These are phyloP conservation scores for Theristicus caerulescens DNA, from an alignment of 2,113 vertebrate genomes.

Conservation along the genomic window DNA sequence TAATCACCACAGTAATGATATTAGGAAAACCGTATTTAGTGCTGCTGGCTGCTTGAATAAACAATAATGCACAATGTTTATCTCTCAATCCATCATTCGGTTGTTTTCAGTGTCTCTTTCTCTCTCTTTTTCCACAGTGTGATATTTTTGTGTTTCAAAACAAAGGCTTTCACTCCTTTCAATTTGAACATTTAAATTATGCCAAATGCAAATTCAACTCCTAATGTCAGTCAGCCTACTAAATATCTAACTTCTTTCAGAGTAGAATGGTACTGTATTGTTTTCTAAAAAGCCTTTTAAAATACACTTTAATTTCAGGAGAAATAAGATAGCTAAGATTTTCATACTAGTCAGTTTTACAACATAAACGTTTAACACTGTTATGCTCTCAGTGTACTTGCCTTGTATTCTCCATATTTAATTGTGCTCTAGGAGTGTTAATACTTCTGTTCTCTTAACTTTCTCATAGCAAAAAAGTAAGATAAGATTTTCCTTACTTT, in stretches of 20 bases:
- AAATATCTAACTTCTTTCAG: not conserved
- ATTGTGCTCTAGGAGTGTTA: not conserved
- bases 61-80: not conserved
- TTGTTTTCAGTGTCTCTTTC: not conserved
- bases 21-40: conserved; percentile 60
- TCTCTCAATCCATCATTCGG: not conserved
- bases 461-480: not conserved
- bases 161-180: not conserved
- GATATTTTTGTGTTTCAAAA: conserved; percentile 41
- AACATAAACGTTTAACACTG: not conserved
- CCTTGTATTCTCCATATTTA: not conserved
- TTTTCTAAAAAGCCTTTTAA: not conserved
- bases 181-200: not conserved
- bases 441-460: not conserved
- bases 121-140: not conserved
- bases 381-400: not conserved
- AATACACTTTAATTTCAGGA: not conserved
- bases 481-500: not conserved
- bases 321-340: not conserved
- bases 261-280: not conserved
- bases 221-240: not conserved
- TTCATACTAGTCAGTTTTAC: not conserved
- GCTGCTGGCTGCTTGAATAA: conserved; percentile 49
- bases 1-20: conserved; percentile 62
- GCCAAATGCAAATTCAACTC: conserved; percentile 12